Evolutionary conservation across 2,797 vertebrate species (phyloP).

Genomic region (Poecilia picta): DNA sequence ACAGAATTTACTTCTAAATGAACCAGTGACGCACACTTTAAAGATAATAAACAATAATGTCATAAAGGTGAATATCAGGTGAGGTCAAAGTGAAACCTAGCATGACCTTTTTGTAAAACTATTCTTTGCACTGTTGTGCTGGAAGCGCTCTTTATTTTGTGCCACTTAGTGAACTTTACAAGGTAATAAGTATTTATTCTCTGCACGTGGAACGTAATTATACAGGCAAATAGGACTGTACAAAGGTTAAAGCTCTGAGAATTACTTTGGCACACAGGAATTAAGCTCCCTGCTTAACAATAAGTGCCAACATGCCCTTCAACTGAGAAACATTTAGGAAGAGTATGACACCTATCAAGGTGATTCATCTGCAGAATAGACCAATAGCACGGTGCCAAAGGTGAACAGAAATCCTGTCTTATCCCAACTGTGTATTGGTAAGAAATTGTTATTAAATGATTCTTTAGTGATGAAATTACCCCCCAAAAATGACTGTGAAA

Average conservation of each 20-base stretch:
- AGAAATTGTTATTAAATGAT: neutral
- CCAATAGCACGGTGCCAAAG: constrained; percentile 19
- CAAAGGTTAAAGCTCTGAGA: constrained; percentile 15
- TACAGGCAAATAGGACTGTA: constrained; percentile 21
- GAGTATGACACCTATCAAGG: constrained; percentile 5
- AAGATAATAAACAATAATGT: constrained; percentile 9
- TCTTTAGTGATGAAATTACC: neutral
- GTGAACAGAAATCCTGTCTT: constrained; percentile 1
- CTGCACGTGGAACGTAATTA: constrained; percentile 21
- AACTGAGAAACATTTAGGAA: constrained; percentile 22
- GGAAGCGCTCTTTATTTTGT: constrained; percentile 11
- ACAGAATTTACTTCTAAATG: constrained; percentile 1
- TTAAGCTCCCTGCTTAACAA: constrained; percentile 23
- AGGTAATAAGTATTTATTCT: constrained; percentile 17
- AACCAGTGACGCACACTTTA: constrained; percentile 22
- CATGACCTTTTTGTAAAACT: constrained; percentile 23
- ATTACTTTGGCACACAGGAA: constrained; percentile 11
- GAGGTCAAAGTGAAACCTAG: constrained; percentile 39
- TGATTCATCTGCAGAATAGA: constrained; percentile 36
- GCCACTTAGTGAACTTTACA: constrained; percentile 1
- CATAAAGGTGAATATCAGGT: constrained; percentile 18
- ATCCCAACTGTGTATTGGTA: neutral
- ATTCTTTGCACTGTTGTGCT: constrained; percentile 10
- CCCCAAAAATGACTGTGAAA: neutral
- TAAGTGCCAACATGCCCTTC: constrained; percentile 26